These are phyloP conservation scores for Eilema caniola DNA, from an alignment of 2,888 invertebrate genomes.

Conservation along the genomic window DNA sequence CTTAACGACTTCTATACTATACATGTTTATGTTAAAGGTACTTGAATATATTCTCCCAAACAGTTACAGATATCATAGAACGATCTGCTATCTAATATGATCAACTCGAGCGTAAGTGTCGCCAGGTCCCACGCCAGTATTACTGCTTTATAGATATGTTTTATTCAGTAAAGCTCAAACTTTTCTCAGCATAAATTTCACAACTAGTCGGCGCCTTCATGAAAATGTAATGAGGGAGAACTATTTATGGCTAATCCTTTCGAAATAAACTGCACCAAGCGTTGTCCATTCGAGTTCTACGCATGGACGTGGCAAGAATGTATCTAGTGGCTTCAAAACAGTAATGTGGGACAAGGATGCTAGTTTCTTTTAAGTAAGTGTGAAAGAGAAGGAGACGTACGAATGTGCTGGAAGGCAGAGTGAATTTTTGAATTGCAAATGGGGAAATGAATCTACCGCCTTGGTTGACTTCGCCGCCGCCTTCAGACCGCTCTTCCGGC, in stretches of 20 bases:
- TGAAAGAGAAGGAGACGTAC: conserved; percentile 64
- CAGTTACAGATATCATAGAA: conserved; percentile 53
- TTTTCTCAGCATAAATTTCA: conserved; percentile 83
- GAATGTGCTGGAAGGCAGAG: conserved; percentile 67
- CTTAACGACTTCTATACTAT: too few relatives aligned
- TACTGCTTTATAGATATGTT: conserved; percentile 83
- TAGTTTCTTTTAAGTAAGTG: conserved; percentile 44
- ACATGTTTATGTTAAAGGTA: too few relatives aligned
- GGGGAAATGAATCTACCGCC: conserved; percentile 79
- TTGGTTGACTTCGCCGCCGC: conserved; percentile 64
- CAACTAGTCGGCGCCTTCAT: conserved; percentile 79
- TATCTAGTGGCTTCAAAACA: conserved; percentile 69
- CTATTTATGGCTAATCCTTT: conserved; percentile 86
- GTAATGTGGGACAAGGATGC: conserved; percentile 58
- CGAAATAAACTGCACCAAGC: conserved; percentile 79
- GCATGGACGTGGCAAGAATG: conserved; percentile 68
- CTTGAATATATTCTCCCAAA: not conserved
- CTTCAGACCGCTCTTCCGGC: conserved; percentile 72
- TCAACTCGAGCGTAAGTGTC: conserved; percentile 68
- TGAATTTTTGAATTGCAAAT: conserved; percentile 86
- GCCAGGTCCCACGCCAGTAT: conserved; percentile 75
- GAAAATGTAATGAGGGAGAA: conserved; percentile 84
- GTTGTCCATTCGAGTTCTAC: conserved; percentile 65
- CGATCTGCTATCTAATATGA: conserved; percentile 62
- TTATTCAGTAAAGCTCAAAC: conserved; percentile 85